Base-by-base conservation (phyloP, 1,140 invertebrate genomes). In the Batillaria attramentaria region DNA sequence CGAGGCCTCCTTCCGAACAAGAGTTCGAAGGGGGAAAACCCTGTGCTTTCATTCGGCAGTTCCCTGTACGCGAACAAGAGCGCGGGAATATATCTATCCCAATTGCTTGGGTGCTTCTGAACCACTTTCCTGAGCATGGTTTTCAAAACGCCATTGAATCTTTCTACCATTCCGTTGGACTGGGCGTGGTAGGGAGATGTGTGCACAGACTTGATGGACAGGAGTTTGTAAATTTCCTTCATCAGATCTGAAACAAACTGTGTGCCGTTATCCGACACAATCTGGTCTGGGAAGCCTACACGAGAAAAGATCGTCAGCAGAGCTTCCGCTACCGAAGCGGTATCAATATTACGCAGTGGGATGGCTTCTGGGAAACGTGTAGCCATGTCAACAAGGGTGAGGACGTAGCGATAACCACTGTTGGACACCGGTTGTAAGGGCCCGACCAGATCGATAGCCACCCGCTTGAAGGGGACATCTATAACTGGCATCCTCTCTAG, bases 221-320 rank as follows among this genome's bases (percentile, higher is more conserved):
- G 42, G 16, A 84, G 42, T 16, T 79, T 0, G n/a, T 62, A 41
- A 3, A 81, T 72, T 77, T 84, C 50, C 60, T 82, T 66, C 70
- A 68, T 74, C 37, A 79, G 33, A 3, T 68, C 54, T 41, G 50
- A 84, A 31, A 50, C 77, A 46, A 82, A 84, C 28, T 84, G 79
- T 8, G 62, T 77, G 31, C 79, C 83, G 18, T 41, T 28, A 54
- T 84, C 83, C 42, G 60, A 77, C 42, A 84, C 39, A 5, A 79
- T 69, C 57, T 85, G 86, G 50, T 84, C 50, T n/a, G 90, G 91
- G 66, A 91, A 79, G n/a, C 91, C 92, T 76, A 91, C 84, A 57
- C 85, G 81, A 8, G 83, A 80, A 84, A 92, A 92, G 4, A 91
- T 69, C 20, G 41, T 37, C 8, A 80, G 24, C 66, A 80, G 46